Evolutionary conservation across 2,888 invertebrate species (phyloP), one percentile per base, ranked within the genome.

Genomic region (Nemurella pictetii): DNA sequence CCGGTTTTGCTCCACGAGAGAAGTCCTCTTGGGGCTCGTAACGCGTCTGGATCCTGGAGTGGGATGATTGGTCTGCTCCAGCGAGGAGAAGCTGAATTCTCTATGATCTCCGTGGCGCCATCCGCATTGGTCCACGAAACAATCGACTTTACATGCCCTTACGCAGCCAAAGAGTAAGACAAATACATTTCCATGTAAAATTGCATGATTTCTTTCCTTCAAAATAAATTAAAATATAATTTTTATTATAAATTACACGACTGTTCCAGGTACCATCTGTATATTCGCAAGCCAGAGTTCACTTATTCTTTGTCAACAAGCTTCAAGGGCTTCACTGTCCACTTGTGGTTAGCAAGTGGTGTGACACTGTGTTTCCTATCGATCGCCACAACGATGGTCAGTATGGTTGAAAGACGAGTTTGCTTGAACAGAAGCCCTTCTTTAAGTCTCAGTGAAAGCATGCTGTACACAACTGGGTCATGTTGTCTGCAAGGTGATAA

Each of bases 221-320:
- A n/a, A n/a, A n/a, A n/a, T n/a, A n/a, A n/a, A 20, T 55, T 55
- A 20, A 55, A 12, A 20, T 20, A 55, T 20, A 7, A n/a, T 55
- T 15, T 7, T 55, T 12, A 7, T 12, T 7, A 7, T 12, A 12
- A 35, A 3, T 2, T 55, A 55, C 1, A 55, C 20, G 2, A 12
- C 9, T 7, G 20, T 55, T 20, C 26, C 28, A 75, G 75, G 26
- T 75, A 27, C 15, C 5, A 28, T 75, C 20, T 75, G 75, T 75
- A 75, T 75, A 75, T 75, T 5, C 75, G 75, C 27, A 75, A 75
- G 75, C 75, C 75, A 2, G 26, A 75, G 26, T 75, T 75, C n/a
- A 75, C 75, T 9, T 75, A 26, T 27, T 75, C 75, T 26, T 15
- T 75, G 2, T 75, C 75, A 25, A 5, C 75, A 75, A 28, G 27